phyloP scores from a whole-genome alignment of 2,888 invertebrate genomes.

The Drosophila limbata region DNA sequence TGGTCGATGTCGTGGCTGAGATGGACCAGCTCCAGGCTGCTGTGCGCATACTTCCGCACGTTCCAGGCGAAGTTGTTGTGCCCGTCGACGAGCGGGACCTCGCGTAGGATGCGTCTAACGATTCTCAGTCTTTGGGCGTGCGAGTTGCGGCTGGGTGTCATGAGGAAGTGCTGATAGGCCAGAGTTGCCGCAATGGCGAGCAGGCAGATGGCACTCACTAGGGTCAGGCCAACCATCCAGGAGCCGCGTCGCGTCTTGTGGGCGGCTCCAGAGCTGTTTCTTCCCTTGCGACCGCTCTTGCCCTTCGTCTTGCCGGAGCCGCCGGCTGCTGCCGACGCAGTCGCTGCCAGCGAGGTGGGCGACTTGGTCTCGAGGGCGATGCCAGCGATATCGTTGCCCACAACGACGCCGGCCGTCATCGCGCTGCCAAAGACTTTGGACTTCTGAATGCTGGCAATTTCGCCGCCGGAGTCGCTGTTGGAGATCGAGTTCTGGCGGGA shows the following conservation, averaged over 20 bases:
- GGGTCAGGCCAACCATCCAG: slow-evolving; percentile 83
- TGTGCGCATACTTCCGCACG: slow-evolving; percentile 94
- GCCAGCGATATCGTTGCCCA: slow-evolving; percentile 73
- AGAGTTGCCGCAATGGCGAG: slow-evolving; percentile 83
- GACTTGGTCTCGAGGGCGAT: slow-evolving; percentile 74
- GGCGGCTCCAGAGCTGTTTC: slow-evolving; percentile 43
- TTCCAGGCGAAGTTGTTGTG: slow-evolving; percentile 97
- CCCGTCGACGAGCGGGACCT: slow-evolving; percentile 87
- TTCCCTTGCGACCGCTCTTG: slow-evolving; percentile 59
- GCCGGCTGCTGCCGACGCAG: slow-evolving; percentile 44
- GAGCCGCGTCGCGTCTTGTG: slow-evolving; percentile 80
- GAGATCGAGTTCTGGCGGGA: slow-evolving; percentile 85
- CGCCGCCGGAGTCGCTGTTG: slow-evolving; percentile 84
- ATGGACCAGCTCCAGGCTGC: slow-evolving; percentile 87
- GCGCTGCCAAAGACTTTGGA: slow-evolving; percentile 82
- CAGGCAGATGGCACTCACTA: slow-evolving; percentile 82
- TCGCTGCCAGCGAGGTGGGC: slow-evolving; percentile 66
- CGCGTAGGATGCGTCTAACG: slow-evolving; percentile 83
- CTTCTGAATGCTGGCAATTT: slow-evolving; percentile 85
- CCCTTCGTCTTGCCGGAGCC: slow-evolving; percentile 59
- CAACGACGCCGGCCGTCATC: slow-evolving; percentile 71
- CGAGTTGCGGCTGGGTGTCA: slow-evolving; percentile 85
- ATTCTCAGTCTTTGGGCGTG: slow-evolving; percentile 85
- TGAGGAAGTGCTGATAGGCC: slow-evolving; percentile 84
- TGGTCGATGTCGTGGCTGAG: slow-evolving; percentile 83